A percentile compares a stretch with the other conserved stretches of the same genome.
These are phyloP conservation scores for Jaculus jaculus DNA, from an alignment of 2,113 vertebrate species.

Conservation along the genomic window DNA sequence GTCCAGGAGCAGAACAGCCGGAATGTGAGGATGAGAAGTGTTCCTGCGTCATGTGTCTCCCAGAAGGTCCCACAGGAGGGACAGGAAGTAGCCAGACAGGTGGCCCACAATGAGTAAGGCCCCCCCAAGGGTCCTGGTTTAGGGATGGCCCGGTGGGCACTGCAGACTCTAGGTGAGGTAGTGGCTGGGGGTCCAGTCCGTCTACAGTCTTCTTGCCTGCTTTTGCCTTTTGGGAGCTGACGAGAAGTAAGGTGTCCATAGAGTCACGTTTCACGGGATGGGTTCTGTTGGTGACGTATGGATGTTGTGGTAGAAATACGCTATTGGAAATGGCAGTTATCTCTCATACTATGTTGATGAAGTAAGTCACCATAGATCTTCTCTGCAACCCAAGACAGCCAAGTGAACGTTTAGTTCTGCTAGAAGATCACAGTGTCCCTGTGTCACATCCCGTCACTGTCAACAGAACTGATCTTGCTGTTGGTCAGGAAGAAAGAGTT, in stretches of 20 bases:
- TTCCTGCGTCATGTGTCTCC: conserved; percentile 24
- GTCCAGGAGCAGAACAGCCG: not conserved
- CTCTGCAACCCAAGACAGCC: not conserved
- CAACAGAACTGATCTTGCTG: not conserved
- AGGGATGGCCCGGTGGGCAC: not conserved
- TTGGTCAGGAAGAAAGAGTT: too few relatives aligned
- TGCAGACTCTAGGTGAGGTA: not conserved
- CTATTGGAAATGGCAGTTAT: not conserved
- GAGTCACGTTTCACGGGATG: not conserved
- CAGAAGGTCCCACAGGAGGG: not conserved
- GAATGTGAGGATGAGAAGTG: conserved; percentile 4
- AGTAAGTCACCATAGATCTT: not conserved
- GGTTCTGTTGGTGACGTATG: not conserved
- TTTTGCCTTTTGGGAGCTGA: too few relatives aligned
- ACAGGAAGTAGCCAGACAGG: not conserved
- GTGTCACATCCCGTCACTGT: not conserved
- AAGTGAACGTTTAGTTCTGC: not conserved
- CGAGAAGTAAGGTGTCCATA: not conserved
- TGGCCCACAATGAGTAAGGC: not conserved
- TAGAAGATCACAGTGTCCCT: not conserved
- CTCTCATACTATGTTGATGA: not conserved
- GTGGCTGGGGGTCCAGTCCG: not conserved
- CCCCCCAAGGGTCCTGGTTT: too few relatives aligned
- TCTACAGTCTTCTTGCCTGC: not conserved
- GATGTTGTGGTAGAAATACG: not conserved